These are phyloP conservation scores for Furnarius figulus DNA, from an alignment of 2,113 vertebrate species.

Conservation along the genomic window DNA sequence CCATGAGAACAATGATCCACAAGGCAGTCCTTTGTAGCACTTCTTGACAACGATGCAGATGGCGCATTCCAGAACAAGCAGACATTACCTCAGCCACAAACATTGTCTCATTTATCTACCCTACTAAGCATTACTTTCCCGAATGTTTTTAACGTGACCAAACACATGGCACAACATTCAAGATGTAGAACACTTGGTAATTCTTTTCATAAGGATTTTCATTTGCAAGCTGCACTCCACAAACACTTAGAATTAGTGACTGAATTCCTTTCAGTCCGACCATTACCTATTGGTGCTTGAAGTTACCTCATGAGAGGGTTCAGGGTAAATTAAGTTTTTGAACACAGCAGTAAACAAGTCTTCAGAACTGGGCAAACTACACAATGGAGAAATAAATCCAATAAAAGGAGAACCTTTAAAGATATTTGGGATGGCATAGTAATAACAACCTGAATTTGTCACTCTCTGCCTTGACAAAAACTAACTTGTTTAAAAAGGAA, in stretches of 20 bases:
- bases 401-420: background rate
- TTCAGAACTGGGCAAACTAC: background rate
- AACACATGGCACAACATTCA: background rate
- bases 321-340: background rate
- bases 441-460: background rate
- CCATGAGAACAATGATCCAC: background rate
- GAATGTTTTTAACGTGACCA: background rate
- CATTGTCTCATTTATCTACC: background rate
- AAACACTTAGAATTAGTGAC: background rate
- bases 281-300: background rate
- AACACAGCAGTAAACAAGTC: background rate
- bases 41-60: background rate
- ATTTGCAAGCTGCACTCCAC: constrained; percentile 32
- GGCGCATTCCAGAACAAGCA: background rate
- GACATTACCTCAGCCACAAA: background rate
- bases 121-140: background rate
- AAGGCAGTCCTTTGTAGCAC: background rate
- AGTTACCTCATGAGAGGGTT: background rate
- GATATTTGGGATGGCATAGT: background rate
- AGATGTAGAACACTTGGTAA: background rate
- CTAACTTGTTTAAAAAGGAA: background rate
- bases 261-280: background rate
- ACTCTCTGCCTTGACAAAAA: background rate
- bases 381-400: background rate
- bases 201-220: background rate